A percentile compares a stretch with the other conserved stretches of the same genome.
Evolutionary conservation across 2,888 invertebrate genomes (phyloP).

Genomic region (Bimastos eiseni): DNA sequence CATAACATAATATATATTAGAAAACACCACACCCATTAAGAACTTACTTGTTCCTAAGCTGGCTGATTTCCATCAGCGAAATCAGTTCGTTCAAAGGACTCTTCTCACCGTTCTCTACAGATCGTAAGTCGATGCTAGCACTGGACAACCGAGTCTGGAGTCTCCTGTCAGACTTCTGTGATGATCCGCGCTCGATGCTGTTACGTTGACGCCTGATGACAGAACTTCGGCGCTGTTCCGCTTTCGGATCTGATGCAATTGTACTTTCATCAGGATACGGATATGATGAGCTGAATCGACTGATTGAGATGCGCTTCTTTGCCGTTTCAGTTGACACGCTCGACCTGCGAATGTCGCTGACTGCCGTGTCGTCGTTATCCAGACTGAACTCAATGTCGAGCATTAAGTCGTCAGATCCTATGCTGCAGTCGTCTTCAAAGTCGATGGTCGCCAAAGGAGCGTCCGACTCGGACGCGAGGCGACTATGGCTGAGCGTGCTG

Average conservation of each 20-base stretch:
- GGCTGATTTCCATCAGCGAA: neutral
- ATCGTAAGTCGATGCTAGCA: neutral
- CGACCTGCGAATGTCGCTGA: neutral
- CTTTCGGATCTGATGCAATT: neutral
- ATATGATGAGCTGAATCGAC: neutral
- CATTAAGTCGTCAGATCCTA: constrained; percentile 16
- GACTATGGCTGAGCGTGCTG: neutral
- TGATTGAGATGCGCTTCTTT: neutral
- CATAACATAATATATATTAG: neutral
- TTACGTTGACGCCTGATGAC: neutral
- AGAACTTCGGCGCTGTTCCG: neutral
- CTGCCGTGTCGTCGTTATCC: neutral
- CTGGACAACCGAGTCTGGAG: neutral
- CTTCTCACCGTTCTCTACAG: neutral
- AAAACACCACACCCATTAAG: neutral
- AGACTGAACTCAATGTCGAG: neutral
- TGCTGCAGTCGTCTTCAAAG: constrained; percentile 20
- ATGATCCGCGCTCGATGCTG: neutral
- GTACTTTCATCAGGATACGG: neutral
- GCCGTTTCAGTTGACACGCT: neutral
- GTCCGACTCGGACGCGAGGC: neutral
- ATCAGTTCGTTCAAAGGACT: constrained; percentile 2
- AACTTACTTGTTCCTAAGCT: neutral
- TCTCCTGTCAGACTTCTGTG: neutral
- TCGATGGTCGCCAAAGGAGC: neutral